Percentiles rank a stretch among this genome's conserved stretches.
Conservation (phyloP, 2,888 invertebrate species). For the Caenorhabditis uteleia region DNA sequence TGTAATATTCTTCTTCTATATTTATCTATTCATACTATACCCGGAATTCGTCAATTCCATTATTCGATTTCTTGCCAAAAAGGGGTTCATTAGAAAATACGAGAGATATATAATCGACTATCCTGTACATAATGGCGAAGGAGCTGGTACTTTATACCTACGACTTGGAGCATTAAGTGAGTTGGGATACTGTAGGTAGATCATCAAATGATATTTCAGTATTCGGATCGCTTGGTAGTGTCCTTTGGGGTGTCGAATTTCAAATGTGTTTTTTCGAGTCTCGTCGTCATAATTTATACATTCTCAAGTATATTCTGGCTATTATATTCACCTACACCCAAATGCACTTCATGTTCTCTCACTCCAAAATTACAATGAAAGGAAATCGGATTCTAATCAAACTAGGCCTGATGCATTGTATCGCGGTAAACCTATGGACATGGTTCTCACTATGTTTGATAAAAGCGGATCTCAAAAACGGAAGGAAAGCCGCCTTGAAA, state of each 20-base stretch:
- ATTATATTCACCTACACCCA: slow-evolving; percentile 67
- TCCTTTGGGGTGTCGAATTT: slow-evolving; percentile 61
- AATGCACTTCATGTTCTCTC: slow-evolving; percentile 69
- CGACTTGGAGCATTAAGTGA: slow-evolving; percentile 61
- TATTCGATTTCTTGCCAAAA: slow-evolving; percentile 7
- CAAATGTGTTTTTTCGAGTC: slow-evolving; percentile 45
- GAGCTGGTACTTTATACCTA: slow-evolving; percentile 58
- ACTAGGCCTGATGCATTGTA: slow-evolving; percentile 65
- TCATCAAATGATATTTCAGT: slow-evolving; percentile 25
- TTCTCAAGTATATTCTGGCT: slow-evolving; percentile 60
- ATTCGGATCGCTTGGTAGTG: slow-evolving; percentile 62
- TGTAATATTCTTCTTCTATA: slow-evolving; percentile 54
- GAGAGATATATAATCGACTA: slow-evolving; percentile 38
- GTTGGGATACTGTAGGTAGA: background rate
- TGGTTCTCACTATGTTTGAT: slow-evolving; percentile 67
- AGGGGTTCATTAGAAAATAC: slow-evolving; percentile 5
- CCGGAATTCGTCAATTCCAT: slow-evolving; percentile 43
- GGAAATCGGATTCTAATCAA: slow-evolving; percentile 53
- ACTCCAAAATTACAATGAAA: slow-evolving; percentile 63
- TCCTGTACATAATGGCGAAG: slow-evolving; percentile 50
- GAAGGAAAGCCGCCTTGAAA: slow-evolving; percentile 16
- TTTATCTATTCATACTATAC: slow-evolving; percentile 60
- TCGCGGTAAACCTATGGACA: slow-evolving; percentile 67
- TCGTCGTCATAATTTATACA: slow-evolving; percentile 12
- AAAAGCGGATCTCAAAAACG: slow-evolving; percentile 25